Conservation (phyloP, 2,888 invertebrate species). For the Nasonia oneida region DNA sequence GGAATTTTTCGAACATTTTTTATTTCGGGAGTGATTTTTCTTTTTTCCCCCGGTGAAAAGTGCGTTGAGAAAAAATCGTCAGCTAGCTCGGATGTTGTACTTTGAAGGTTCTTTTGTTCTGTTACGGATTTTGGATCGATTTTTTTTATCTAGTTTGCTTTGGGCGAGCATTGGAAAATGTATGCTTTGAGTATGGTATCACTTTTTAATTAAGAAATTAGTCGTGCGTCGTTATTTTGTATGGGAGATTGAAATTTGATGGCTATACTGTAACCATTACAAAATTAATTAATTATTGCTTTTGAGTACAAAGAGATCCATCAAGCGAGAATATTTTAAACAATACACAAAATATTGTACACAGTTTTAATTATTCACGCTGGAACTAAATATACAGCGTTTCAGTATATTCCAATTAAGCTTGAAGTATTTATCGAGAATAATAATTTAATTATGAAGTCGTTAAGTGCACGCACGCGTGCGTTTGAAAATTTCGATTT, state of each 20-base stretch:
- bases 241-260: neutral
- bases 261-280: too few species aligned
- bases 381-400: neutral
- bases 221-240: neutral
- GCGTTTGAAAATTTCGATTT: neutral
- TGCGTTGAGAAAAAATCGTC: neutral
- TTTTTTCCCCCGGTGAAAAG: neutral
- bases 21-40: neutral
- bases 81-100: neutral
- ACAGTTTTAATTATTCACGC: neutral
- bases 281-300: neutral
- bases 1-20: constrained; percentile 15
- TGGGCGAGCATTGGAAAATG: neutral
- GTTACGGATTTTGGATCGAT: neutral
- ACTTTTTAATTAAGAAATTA: neutral
- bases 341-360: neutral
- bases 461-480: neutral
- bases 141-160: neutral
- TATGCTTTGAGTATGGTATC: neutral
- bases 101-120: neutral
- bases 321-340: neutral
- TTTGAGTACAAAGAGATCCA: neutral
- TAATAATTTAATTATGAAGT: neutral
- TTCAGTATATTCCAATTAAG: neutral
- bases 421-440: neutral